These are phyloP conservation scores for Tuberolachnus salignus DNA, from an alignment of 2,888 invertebrate genomes.

Conservation along the genomic window DNA sequence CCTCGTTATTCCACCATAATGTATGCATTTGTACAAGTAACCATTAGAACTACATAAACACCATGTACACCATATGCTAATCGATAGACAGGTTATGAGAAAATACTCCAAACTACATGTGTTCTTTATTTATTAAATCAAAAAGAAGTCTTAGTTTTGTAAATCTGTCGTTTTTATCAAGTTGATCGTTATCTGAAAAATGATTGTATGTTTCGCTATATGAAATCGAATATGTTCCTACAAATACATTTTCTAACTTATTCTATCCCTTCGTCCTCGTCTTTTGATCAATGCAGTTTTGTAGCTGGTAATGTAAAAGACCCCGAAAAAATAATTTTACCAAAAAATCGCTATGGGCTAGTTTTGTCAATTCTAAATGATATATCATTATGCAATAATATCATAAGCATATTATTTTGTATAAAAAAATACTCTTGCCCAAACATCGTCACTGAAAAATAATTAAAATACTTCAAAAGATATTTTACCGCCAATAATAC, in stretches of 20 bases:
- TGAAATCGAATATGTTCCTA: constrained; percentile 21
- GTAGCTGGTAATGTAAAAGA: constrained; percentile 27
- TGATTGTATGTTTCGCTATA: constrained; percentile 19
- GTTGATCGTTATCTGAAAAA: constrained; percentile 25
- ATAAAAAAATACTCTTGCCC: constrained; percentile 27
- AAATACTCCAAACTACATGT: constrained; percentile 19
- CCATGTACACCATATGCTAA: constrained; percentile 59
- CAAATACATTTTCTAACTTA: constrained; percentile 5
- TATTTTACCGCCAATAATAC: no score
- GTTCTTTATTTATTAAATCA: not conserved
- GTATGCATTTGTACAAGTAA: constrained; percentile 51
- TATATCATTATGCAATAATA: constrained; percentile 14
- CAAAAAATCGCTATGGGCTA: constrained; percentile 23
- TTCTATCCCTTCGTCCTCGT: constrained; percentile 6
- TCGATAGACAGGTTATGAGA: constrained; percentile 56
- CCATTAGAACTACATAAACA: constrained; percentile 57
- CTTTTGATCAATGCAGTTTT: no score
- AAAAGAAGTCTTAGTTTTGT: constrained; percentile 21
- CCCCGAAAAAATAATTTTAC: no score
- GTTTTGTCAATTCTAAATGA: constrained; percentile 34
- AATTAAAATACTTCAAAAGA: no score
- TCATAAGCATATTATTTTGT: constrained; percentile 24
- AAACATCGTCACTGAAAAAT: constrained; percentile 26
- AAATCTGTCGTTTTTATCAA: constrained; percentile 24
- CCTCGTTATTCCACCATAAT: constrained; percentile 31